These are phyloP conservation scores for Asobara japonica DNA, from an alignment of 1,140 invertebrate genomes.

Conservation along the genomic window DNA sequence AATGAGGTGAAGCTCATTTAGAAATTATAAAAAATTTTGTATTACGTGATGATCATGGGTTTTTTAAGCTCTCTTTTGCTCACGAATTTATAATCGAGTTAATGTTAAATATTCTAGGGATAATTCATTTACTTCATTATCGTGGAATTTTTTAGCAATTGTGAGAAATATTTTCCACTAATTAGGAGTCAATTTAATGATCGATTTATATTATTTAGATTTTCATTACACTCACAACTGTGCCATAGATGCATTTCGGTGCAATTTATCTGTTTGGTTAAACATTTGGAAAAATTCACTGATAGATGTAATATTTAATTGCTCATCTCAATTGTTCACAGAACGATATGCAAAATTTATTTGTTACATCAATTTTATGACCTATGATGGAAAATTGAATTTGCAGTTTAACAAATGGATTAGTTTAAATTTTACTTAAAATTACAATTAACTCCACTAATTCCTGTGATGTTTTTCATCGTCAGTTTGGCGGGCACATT, in stretches of 20 bases:
- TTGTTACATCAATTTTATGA: background rate
- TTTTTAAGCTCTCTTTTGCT: slow-evolving; percentile 15
- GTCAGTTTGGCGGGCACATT: background rate
- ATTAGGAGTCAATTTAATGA: background rate
- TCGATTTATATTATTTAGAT: background rate
- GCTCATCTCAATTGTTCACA: slow-evolving; percentile 14
- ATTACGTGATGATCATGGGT: slow-evolving; percentile 2
- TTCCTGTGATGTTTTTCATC: background rate
- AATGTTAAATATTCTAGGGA: background rate
- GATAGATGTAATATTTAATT: background rate
- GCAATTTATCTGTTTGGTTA: slow-evolving; percentile 2
- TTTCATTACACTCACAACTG: slow-evolving; percentile 28
- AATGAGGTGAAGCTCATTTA: background rate
- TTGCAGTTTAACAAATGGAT: background rate
- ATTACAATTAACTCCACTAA: background rate
- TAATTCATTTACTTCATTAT: background rate
- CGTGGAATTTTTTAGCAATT: background rate
- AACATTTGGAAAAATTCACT: background rate
- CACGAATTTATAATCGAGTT: background rate
- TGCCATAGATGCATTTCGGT: slow-evolving; percentile 35
- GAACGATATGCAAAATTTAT: too few species aligned
- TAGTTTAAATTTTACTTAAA: background rate
- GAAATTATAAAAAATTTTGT: background rate
- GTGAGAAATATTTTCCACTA: background rate
- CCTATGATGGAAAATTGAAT: background rate